These are phyloP conservation scores for Stenurella melanura DNA, from an alignment of 2,888 invertebrate species.

Conservation along the genomic window DNA sequence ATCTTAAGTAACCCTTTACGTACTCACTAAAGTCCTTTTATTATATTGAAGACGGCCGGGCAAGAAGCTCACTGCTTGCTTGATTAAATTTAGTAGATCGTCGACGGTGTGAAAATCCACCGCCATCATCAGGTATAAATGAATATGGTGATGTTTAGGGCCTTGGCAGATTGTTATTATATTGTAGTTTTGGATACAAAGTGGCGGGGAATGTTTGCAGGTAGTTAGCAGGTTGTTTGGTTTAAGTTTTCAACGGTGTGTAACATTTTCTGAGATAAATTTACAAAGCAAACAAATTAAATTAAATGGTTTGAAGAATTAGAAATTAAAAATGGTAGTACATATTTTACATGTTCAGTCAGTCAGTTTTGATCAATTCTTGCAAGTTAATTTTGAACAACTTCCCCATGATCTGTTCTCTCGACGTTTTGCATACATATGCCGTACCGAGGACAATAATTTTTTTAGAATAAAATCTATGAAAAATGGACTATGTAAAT, in stretches of 20 bases:
- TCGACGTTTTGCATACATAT: too few relatives aligned
- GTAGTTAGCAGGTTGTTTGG: background rate
- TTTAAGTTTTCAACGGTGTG: background rate
- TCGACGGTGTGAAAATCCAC: slow-evolving; percentile 55
- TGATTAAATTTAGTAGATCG: slow-evolving; percentile 57
- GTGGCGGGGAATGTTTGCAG: slow-evolving; percentile 37
- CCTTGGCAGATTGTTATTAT: slow-evolving; percentile 58
- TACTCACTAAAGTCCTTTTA: slow-evolving; percentile 69
- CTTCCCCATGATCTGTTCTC: too few relatives aligned
- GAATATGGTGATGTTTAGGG: slow-evolving; percentile 52
- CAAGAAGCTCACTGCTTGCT: slow-evolving; percentile 55
- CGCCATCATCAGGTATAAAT: slow-evolving; percentile 60
- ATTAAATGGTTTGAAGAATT: background rate
- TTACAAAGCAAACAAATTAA: background rate
- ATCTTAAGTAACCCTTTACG: slow-evolving; percentile 70
- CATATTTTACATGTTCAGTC: too few relatives aligned
- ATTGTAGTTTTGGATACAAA: slow-evolving; percentile 57
- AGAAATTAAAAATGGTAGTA: background rate
- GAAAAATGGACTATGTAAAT: too few relatives aligned
- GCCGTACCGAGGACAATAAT: too few relatives aligned
- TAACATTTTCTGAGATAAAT: background rate
- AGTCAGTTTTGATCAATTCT: too few relatives aligned
- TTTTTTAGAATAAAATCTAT: too few relatives aligned
- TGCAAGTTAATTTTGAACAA: too few relatives aligned
- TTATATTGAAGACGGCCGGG: slow-evolving; percentile 69